Evolutionary conservation across 2,113 vertebrate genomes (phyloP).

Genomic region (Fregetta grallaria): DNA sequence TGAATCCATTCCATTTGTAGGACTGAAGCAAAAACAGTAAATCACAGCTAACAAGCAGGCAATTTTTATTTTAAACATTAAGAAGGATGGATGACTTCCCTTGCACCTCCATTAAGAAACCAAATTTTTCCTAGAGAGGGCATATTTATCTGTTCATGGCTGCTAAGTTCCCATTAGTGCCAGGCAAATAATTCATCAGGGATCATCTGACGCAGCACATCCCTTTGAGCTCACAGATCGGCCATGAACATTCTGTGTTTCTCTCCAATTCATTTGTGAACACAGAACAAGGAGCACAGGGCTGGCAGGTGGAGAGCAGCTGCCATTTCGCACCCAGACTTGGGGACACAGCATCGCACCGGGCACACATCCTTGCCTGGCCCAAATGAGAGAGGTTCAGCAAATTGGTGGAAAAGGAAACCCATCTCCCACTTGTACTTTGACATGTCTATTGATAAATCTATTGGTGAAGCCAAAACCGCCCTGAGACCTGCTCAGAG

Average conservation of each 20-base stretch:
- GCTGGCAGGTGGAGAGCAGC: neutral
- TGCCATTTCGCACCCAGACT: neutral
- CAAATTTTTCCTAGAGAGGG: neutral
- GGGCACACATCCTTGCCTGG: neutral
- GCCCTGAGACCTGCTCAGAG: neutral
- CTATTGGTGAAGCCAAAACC: neutral
- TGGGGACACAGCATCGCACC: neutral
- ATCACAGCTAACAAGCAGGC: neutral
- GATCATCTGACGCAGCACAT: neutral
- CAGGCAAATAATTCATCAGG: neutral
- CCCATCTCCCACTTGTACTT: neutral
- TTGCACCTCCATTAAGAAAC: neutral
- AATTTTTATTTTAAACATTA: neutral
- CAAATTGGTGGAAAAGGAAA: neutral
- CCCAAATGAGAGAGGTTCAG: neutral
- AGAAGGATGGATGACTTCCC: neutral
- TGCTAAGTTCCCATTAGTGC: neutral
- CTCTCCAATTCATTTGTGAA: neutral
- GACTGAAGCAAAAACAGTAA: constrained; percentile 3
- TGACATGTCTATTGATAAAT: neutral
- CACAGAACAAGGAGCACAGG: neutral
- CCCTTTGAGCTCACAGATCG: neutral
- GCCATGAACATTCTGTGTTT: neutral
- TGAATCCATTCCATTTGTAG: constrained; percentile 32
- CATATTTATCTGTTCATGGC: neutral